Evolutionary conservation across 2,888 invertebrate genomes (phyloP).

Genomic region (Leistus spinibarbis): DNA sequence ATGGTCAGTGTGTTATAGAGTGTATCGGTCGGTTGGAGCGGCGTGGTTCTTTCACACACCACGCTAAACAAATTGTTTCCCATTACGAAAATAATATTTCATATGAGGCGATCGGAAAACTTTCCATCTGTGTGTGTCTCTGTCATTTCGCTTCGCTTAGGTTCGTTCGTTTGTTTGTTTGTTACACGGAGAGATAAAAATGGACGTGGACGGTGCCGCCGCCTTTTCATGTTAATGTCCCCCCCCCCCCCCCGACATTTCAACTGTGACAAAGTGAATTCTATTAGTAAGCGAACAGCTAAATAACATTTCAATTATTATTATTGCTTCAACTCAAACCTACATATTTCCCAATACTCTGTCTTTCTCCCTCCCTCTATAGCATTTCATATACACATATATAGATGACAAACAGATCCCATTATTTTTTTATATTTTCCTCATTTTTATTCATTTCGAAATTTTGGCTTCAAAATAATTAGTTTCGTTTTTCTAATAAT

Average conservation of each 20-base stretch:
- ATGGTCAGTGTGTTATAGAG: too few relatives aligned
- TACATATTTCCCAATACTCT: background rate
- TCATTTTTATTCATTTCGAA: too few relatives aligned
- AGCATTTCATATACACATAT: too few relatives aligned
- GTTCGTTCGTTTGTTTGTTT: background rate
- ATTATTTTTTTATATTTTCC: too few relatives aligned
- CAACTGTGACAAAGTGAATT: constrained; percentile 28
- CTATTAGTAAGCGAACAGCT: constrained; percentile 5
- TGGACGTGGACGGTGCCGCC: background rate
- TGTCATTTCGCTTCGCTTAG: background rate
- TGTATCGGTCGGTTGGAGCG: background rate
- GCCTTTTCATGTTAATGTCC: constrained; percentile 15
- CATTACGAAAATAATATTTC: constrained; percentile 37
- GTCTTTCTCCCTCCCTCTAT: too few relatives aligned
- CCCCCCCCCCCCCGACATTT: too few relatives aligned
- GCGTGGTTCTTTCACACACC: constrained; percentile 26
- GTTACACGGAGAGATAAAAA: constrained; percentile 3
- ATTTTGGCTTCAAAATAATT: too few relatives aligned
- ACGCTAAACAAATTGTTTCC: constrained; percentile 38
- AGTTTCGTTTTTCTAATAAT: too few relatives aligned
- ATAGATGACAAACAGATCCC: too few relatives aligned
- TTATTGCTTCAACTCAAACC: background rate
- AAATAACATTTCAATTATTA: constrained; percentile 24
- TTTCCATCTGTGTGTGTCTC: constrained; percentile 21
- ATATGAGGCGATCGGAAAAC: constrained; percentile 12